phyloP scores from a whole-genome alignment of 2,797 vertebrate species.

The Tarsius wallacei region DNA sequence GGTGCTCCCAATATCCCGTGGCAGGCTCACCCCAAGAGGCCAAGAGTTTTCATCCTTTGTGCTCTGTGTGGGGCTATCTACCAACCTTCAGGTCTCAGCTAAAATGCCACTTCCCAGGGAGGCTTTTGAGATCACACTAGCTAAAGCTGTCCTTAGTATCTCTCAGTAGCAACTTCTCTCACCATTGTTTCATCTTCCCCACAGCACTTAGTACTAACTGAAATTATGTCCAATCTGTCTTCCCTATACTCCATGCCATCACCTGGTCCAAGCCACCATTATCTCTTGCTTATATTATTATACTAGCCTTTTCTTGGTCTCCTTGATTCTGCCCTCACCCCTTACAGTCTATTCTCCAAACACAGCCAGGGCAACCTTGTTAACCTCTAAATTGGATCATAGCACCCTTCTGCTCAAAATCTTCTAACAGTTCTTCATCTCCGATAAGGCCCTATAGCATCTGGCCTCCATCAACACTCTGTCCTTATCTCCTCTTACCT shows the following conservation, averaged over 20 bases:
- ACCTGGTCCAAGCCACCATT: not conserved
- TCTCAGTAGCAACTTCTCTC: conserved; percentile 6
- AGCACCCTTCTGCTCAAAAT: conserved; percentile 48
- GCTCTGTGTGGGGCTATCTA: not conserved
- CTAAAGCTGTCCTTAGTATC: not conserved
- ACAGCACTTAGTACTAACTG: not conserved
- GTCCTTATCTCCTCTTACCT: not conserved
- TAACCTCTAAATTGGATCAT: not conserved
- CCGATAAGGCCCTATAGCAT: not conserved
- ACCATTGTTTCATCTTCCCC: not conserved
- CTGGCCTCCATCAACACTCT: not conserved
- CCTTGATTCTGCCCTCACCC: not conserved
- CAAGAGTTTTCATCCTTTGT: not conserved
- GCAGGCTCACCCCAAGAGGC: not conserved
- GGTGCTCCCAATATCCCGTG: not conserved
- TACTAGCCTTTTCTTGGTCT: not conserved
- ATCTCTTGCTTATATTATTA: not conserved
- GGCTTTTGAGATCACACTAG: not conserved
- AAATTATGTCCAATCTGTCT: conserved; percentile 18
- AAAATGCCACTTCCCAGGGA: not conserved
- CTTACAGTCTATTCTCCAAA: not conserved
- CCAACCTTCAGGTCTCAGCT: conserved; percentile 30
- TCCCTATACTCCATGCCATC: not conserved
- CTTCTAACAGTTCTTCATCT: not conserved
- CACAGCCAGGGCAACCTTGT: not conserved